Percentiles rank a stretch among this genome's conserved stretches.
Evolutionary conservation across 35 echinoderm and acorn worm species (phyloP).

Genomic region (Strongylocentrotus purpuratus): DNA sequence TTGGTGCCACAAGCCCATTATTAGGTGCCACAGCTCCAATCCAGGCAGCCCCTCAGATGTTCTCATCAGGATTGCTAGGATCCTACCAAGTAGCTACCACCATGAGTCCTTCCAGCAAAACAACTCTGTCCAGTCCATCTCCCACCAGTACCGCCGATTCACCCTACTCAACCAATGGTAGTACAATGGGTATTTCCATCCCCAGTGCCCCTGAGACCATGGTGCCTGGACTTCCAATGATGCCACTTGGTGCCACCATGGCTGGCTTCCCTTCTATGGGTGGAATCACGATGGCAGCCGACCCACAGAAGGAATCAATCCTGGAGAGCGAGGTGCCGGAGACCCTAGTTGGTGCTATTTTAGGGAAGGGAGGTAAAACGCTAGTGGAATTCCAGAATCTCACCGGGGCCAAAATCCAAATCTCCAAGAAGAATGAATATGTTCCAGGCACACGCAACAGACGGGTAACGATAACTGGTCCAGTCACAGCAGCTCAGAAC

Average conservation of each 20-base stretch:
- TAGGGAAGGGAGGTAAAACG: conserved; percentile 96
- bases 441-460: conserved; percentile 96
- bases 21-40: conserved; percentile 80
- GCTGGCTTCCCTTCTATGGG: conserved; percentile 56
- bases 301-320: conserved; percentile 78
- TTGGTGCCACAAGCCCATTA: conserved; percentile 78
- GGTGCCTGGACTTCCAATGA: conserved; percentile 70
- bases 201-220: conserved; percentile 60
- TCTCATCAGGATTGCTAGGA: conserved; percentile 85
- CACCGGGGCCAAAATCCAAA: conserved; percentile 96
- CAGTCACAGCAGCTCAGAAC: conserved; percentile 82
- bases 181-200: conserved; percentile 53
- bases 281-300: conserved; percentile 58
- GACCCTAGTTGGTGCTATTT: conserved; percentile 97
- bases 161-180: conserved; percentile 56
- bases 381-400: conserved; percentile 97
- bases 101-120: conserved; percentile 59
- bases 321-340: conserved; percentile 96
- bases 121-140: conserved; percentile 72
- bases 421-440: conserved; percentile 98
- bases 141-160: conserved; percentile 61
- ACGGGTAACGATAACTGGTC: conserved; percentile 96
- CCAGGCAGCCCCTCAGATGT: conserved; percentile 59
- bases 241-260: conserved; percentile 53
- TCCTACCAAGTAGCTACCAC: conserved; percentile 69